A percentile compares a stretch with the other conserved stretches of the same genome.
Conservation (phyloP, 2,888 invertebrate genomes). For the Monochamus alternatus region DNA sequence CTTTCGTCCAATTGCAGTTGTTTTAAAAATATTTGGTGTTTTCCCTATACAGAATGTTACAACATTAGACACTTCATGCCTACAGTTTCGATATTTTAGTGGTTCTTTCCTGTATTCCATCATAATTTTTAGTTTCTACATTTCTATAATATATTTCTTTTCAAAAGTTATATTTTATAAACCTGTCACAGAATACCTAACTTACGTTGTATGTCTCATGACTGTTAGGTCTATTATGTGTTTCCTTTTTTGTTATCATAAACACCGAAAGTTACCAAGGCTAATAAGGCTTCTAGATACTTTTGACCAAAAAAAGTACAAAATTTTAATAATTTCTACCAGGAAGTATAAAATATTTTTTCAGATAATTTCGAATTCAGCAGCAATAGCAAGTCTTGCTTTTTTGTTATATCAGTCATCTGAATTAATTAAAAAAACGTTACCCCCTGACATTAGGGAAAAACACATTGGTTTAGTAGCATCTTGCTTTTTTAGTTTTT, state of each 20-base stretch:
- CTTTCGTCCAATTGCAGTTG: conserved; percentile 54
- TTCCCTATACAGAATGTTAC: conserved; percentile 56
- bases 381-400: conserved; percentile 27
- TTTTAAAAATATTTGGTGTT: conserved; percentile 53
- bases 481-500: conserved; percentile 51
- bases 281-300: conserved; percentile 52
- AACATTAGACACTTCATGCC: conserved; percentile 37
- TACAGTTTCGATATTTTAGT: conserved; percentile 48
- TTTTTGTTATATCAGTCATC: conserved; percentile 8
- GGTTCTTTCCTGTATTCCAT: conserved; percentile 45
- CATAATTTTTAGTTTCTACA: conserved; percentile 40
- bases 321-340: conserved; percentile 22
- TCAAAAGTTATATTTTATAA: conserved; percentile 46
- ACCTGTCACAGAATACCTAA: conserved; percentile 10
- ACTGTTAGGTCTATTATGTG: conserved; percentile 46
- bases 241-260: conserved; percentile 45
- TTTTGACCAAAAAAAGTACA: conserved; percentile 49
- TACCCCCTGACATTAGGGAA: conserved; percentile 3
- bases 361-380: conserved; percentile 43
- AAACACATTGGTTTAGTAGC: conserved; percentile 17
- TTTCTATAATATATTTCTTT: conserved; percentile 43
- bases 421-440: conserved; percentile 26
- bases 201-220: conserved; percentile 44
- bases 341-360: conserved; percentile 1
- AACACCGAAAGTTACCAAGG: conserved; percentile 48